phyloP scores from a whole-genome alignment of 2,797 vertebrate genomes.

The Anguilla pacifica region DNA sequence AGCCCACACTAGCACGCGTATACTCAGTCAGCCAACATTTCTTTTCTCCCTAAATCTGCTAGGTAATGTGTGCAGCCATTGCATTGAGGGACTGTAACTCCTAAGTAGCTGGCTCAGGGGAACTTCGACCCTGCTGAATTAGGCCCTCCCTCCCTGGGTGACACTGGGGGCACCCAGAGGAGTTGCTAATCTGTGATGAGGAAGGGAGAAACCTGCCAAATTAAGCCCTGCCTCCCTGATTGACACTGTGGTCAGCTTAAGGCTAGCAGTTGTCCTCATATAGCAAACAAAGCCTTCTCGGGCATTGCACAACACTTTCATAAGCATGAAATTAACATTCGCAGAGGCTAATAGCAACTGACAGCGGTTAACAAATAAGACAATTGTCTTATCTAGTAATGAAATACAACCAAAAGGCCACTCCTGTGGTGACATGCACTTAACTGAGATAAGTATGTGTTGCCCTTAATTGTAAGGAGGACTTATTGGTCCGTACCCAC shows the following conservation, averaged over 20 bases:
- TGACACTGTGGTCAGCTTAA: too few species aligned
- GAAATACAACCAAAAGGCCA: neutral
- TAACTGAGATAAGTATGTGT: neutral
- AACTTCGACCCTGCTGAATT: neutral
- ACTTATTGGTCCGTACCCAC: neutral
- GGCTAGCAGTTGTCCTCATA: too few species aligned
- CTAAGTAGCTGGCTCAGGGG: too few species aligned
- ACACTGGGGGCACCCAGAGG: neutral
- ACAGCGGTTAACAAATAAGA: neutral
- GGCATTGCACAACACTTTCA: neutral
- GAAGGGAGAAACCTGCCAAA: too few species aligned
- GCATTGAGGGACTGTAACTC: too few species aligned
- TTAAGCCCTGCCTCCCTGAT: too few species aligned
- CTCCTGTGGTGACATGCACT: neutral
- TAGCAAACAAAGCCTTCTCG: neutral
- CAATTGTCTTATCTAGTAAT: constrained; percentile 1
- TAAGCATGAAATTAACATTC: neutral
- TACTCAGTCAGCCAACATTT: too few species aligned
- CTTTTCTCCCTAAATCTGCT: too few species aligned
- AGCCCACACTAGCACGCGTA: too few species aligned
- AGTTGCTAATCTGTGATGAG: too few species aligned
- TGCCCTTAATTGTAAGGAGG: constrained; percentile 2
- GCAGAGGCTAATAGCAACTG: neutral
- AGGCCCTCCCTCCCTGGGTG: neutral
- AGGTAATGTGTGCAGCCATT: too few species aligned